Conservation (phyloP, 2,888 invertebrate genomes). For the Cosmopolites sordidus region DNA sequence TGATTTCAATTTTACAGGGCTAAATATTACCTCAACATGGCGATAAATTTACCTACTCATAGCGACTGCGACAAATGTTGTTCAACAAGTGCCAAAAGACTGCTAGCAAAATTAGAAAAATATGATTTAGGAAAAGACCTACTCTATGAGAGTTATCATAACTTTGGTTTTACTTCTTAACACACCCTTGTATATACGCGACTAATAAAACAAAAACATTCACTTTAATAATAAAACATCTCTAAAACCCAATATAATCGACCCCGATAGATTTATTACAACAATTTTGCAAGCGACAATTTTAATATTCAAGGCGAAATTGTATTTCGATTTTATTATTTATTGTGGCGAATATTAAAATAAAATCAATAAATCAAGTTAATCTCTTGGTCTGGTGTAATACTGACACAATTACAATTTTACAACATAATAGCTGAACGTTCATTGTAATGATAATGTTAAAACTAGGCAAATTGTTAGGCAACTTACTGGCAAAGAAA, state of each 20-base stretch:
- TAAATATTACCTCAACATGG: slow-evolving; percentile 43
- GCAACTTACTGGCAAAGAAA: slow-evolving; percentile 35
- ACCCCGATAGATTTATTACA: too few species aligned
- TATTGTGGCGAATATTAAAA: too few species aligned
- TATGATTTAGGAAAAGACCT: slow-evolving; percentile 41
- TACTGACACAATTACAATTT: too few species aligned
- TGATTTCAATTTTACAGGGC: slow-evolving; percentile 28
- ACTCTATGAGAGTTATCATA: slow-evolving; percentile 29
- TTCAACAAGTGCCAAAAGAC: slow-evolving; percentile 34
- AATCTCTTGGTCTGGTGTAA: too few species aligned
- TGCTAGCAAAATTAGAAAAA: slow-evolving; percentile 39
- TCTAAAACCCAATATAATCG: too few species aligned
- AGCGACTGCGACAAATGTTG: slow-evolving; percentile 39
- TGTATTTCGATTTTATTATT: too few species aligned
- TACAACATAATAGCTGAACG: too few species aligned
- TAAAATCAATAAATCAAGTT: too few species aligned
- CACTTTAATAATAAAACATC: not conserved
- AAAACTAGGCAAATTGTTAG: not conserved
- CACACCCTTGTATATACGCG: not conserved
- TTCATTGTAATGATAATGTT: too few species aligned
- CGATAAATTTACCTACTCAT: slow-evolving; percentile 36
- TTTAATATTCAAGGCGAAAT: too few species aligned
- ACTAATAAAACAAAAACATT: not conserved
- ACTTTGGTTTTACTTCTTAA: slow-evolving; percentile 25
- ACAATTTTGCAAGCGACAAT: too few species aligned